Evolutionary conservation across 1,140 invertebrate species (phyloP), one percentile per base, ranked within the genome.

Genomic region (Lycorma delicatula): DNA sequence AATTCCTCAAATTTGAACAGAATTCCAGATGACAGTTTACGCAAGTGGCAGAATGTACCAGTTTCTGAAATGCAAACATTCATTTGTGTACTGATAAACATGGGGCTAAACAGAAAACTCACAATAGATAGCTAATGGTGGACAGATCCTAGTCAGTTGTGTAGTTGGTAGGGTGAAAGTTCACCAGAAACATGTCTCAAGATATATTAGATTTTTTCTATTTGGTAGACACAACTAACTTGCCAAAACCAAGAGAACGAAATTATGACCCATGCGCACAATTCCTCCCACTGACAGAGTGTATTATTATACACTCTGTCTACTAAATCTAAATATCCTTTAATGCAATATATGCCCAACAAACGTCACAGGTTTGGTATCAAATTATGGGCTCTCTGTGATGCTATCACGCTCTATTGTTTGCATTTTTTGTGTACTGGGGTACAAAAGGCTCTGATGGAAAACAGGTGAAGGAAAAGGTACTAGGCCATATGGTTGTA

Each of bases 341-440:
- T 59, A 11, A 27, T 31, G 27, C 59, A 60, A 36, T 60, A 60
- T 41, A 22, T 57, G 26, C 54, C 54, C 20, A 58, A 57, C 27
- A 60, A 58, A 34, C 55, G 34, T 26, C 59, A 60, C 47, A 29
- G 48, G n/a, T 58, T 56, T 56, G 54, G 55, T 28, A 51, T 58
- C 16, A 60, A 60, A 47, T 49, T 60, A 34, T 60, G 54, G 48
- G 22, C 26, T 29, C 25, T 56, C 4, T 60, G 54, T n/a, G 52
- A 57, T 18, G 41, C 9, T 11, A 20, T 16, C 6, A 46, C 16
- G 20, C 41, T n/a, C 41, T 46, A 46, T 18, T 46, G 41, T 46
- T 4, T 49, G 25, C 20, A 27, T 56, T n/a, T 50, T 27, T 56
- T 50, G 41, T 12, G 6, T 46, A 12, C 7, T n/a, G 20, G 20